Evolutionary conservation across 2,888 invertebrate species (phyloP), one percentile per base, ranked within the genome.

Genomic region (Taphrorychus bicolor): DNA sequence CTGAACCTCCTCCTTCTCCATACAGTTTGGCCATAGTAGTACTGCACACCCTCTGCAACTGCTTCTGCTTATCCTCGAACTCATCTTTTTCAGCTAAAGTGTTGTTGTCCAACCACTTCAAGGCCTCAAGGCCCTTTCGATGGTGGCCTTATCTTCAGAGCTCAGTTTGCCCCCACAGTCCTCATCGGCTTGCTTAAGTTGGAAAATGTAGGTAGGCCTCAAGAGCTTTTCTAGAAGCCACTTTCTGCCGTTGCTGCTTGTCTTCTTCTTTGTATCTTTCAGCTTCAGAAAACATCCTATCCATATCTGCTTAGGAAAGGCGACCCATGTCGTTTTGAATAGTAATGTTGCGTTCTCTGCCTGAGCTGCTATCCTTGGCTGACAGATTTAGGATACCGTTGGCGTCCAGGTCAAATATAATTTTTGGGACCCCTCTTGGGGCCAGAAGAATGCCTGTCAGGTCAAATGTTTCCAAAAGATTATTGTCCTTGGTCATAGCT

Each of bases 321-420:
- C 93, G 86, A 0, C 93, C 92, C 77, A 89, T 91, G 83, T 94
- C 92, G 82, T 93, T 93, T 79, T 91, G 91, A 72, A 94, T 94
- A 62, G 89, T 90, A 71, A 93, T 92, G 80, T 90, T 89, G 79
- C 89, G 89, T 65, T 86, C 87, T 70, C 89, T 89, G 2, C 88
- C 88, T 9, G 87, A 86, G 69, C 86, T 85, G 65, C 83, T 85
- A 74, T 89, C 88, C 76, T 85, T 86, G 16, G 85, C 85, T 2
- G 85, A 84, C 2, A 87, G 83, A 73, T 87, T 86, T 32, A 87
- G 76, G 72, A 92, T 91, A 59, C 91, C 91, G 78, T 91, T 91
- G 32, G 90, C 90, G 78, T 91, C 91, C 77, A 91, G 79, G 76
- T 91, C 90, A 78, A 91, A 91, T 45, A 90, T 89, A 24, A 90